A percentile compares a stretch with the other conserved stretches of the same genome.
phyloP scores from a whole-genome alignment of 2,888 invertebrate genomes.

The Chouioia cunea region DNA sequence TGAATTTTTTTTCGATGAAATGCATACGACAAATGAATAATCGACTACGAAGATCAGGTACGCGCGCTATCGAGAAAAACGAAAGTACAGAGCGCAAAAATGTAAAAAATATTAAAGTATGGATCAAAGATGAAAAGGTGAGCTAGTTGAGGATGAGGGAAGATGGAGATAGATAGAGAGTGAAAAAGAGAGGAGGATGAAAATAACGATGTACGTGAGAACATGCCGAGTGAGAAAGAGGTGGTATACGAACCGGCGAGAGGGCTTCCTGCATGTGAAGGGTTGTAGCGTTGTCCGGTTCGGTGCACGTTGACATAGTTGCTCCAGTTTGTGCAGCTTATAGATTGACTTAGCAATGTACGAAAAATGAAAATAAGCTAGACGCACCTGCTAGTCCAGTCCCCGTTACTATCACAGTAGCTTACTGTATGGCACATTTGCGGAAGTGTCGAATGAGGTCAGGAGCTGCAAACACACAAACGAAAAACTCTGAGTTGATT shows the following conservation, averaged over 20 bases:
- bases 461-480: slow-evolving; percentile 56
- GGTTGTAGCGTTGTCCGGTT: slow-evolving; percentile 61
- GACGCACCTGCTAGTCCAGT: slow-evolving; percentile 47
- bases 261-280: slow-evolving; percentile 67
- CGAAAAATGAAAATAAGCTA: slow-evolving; percentile 35
- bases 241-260: slow-evolving; percentile 63
- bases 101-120: too few species aligned
- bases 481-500: background rate
- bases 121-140: too few species aligned
- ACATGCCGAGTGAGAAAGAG: background rate
- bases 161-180: background rate
- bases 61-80: too few species aligned
- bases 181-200: slow-evolving; percentile 15
- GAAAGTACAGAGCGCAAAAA: too few species aligned
- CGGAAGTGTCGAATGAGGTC: slow-evolving; percentile 54
- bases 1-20: too few species aligned
- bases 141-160: too few species aligned
- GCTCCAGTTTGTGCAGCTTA: background rate
- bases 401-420: slow-evolving; percentile 62
- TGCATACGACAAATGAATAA: too few species aligned
- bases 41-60: too few species aligned
- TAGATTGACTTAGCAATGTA: slow-evolving; percentile 6
- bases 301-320: slow-evolving; percentile 67
- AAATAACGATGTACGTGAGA: background rate
- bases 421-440: slow-evolving; percentile 63